phyloP scores from a whole-genome alignment of 2,797 vertebrate genomes.

The Acanthurus tractus region DNA sequence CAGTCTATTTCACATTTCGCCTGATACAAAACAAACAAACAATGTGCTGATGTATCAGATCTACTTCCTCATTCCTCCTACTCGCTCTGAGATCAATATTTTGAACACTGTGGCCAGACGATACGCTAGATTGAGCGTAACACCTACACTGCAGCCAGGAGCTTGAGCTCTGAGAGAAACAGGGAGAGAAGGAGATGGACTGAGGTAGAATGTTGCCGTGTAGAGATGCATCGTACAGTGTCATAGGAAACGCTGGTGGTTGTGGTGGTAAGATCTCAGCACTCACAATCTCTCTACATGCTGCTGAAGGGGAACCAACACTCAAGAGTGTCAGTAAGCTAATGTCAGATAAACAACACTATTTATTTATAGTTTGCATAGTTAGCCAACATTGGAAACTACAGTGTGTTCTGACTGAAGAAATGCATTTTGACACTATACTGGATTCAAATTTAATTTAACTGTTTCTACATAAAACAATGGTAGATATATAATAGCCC shows the following conservation, averaged over 20 bases:
- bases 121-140: slow-evolving; percentile 44
- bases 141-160: slow-evolving; percentile 47
- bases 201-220: not conserved
- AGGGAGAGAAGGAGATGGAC: slow-evolving; percentile 1
- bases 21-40: slow-evolving; percentile 29
- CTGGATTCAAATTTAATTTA: too few relatives aligned
- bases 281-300: not conserved
- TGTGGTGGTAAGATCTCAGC: not conserved
- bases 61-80: slow-evolving; percentile 72
- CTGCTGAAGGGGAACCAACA: not conserved
- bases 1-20: slow-evolving; percentile 35
- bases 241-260: not conserved
- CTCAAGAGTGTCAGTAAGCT: not conserved
- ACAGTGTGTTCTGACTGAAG: not conserved
- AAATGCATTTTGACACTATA: too few relatives aligned
- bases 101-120: slow-evolving; percentile 58
- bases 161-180: slow-evolving; percentile 27
- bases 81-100: slow-evolving; percentile 74
- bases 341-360: not conserved
- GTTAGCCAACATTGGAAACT: not conserved
- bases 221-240: not conserved
- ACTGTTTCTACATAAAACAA: too few relatives aligned
- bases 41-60: slow-evolving; percentile 57
- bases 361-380: not conserved
- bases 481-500: too few relatives aligned